These are phyloP conservation scores for Selene dorsalis DNA, from an alignment of 2,797 vertebrate species.

Conservation along the genomic window DNA sequence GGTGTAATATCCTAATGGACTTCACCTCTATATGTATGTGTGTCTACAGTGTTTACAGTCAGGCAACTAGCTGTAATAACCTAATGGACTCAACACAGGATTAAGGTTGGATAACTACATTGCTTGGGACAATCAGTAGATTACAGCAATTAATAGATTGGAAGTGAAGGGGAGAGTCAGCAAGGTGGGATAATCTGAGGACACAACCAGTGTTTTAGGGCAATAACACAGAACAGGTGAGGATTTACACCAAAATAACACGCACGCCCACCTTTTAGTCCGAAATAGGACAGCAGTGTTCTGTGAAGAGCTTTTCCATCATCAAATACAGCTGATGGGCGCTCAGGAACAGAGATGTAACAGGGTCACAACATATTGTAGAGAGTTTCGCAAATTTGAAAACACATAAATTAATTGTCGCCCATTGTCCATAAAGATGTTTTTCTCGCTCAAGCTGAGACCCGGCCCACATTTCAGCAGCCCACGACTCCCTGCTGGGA, in stretches of 20 bases:
- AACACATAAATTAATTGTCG: conserved; percentile 10
- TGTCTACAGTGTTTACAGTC: conserved; percentile 10
- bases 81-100: conserved; percentile 62
- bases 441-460: conserved; percentile 34
- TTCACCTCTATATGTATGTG: conserved; percentile 11
- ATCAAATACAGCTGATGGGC: conserved; percentile 12
- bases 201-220: conserved; percentile 22
- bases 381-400: conserved; percentile 1
- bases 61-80: conserved; percentile 50
- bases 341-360: conserved; percentile 6
- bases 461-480: conserved; percentile 12
- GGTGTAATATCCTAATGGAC: conserved; percentile 70
- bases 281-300: not conserved
- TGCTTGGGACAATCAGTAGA: conserved; percentile 56
- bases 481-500: conserved; percentile 25
- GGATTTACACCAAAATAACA: conserved; percentile 28
- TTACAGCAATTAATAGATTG: conserved; percentile 72
- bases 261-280: not conserved
- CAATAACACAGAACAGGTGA: conserved; percentile 10
- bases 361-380: not conserved
- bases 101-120: conserved; percentile 50
- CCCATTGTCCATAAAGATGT: conserved; percentile 17
- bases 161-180: conserved; percentile 33
- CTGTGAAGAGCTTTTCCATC: conserved; percentile 5
- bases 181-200: conserved; percentile 41